phyloP scores from a whole-genome alignment of 2,113 vertebrate species.

The Spea multiplicata region DNA sequence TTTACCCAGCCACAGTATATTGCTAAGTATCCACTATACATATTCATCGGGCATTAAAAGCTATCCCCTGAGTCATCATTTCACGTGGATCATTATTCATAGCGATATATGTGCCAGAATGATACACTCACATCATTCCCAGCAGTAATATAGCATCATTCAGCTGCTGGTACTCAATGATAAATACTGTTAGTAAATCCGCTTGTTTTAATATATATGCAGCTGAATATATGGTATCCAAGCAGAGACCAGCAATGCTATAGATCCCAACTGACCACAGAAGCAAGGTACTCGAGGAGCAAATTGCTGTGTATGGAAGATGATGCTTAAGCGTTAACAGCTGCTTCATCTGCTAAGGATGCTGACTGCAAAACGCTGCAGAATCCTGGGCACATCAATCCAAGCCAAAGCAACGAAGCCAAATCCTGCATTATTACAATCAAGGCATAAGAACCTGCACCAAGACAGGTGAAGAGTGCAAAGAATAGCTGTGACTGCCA shows the following conservation, averaged over 20 bases:
- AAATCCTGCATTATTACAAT: not conserved
- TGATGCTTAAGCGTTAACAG: too few relatives aligned
- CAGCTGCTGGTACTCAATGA: not conserved
- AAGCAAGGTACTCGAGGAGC: too few relatives aligned
- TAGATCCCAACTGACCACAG: not conserved
- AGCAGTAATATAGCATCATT: slow-evolving; percentile 24
- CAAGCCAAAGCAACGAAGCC: too few relatives aligned
- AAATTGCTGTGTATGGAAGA: too few relatives aligned
- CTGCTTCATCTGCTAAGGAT: not conserved
- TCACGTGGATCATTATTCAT: slow-evolving; percentile 27
- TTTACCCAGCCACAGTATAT: not conserved
- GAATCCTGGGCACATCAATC: too few relatives aligned
- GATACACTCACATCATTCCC: slow-evolving; percentile 27
- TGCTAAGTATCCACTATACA: not conserved
- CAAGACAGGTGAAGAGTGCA: slow-evolving; percentile 12
- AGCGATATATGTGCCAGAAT: not conserved
- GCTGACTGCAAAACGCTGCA: not conserved
- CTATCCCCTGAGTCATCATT: slow-evolving; percentile 31
- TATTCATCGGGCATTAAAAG: slow-evolving; percentile 10
- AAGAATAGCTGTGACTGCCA: not conserved
- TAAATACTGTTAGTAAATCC: too few relatives aligned
- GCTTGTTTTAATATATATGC: not conserved
- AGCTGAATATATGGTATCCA: slow-evolving; percentile 16
- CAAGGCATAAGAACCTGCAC: slow-evolving; percentile 1
- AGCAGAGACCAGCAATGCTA: not conserved